Base-by-base conservation (phyloP, 1,140 invertebrate genomes). In the Pseudomyrmex dendroicus region DNA sequence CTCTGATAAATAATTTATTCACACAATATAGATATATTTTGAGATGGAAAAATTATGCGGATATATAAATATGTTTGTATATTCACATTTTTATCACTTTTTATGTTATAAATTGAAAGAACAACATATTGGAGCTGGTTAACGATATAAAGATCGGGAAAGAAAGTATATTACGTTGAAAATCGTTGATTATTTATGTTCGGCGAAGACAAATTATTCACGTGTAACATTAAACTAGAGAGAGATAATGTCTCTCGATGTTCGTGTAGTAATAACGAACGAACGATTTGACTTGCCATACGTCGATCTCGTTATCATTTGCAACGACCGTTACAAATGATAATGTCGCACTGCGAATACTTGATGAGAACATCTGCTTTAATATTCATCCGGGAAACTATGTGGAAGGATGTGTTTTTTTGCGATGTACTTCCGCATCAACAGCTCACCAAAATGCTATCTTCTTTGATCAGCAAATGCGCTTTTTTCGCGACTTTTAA, bases 281-380 rank as follows among this genome's bases (percentile, higher is more conserved):
- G 84, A 87, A 89, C 87, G 85, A 91, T 91, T 88, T 76, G 73
- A 82, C 88, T 35, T 76, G 83, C 67, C 82, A 73, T 72, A 64
- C 73, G 66, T 70, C 77, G 86, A 89, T 85, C 77, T 73, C 82
- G 25, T 61, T 80, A 59, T 63, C 61, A 15, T 61, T 61, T 61
- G 13, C 44, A 50, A 80, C 63, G 46, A 74, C 64, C 62, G 50
- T 50, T 22, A 15, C n/a, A 35, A 59, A 61, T 13, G n/a, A 86
- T 50, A 54, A 85, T 50, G 20, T 10, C 13, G 17, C 13, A 22
- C 3, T 50, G 46, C 57, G 22, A 15, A 12, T 5, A 46, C 25
- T 70, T 77, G 77, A 48, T 57, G 80, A 54, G 68, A 74, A 44
- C 59, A 54, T 82, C 78, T 66, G 59, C 78, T 82, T 82, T 82